These are phyloP conservation scores for Lycocerus yunnanus DNA, from an alignment of 2,888 invertebrate species.

Conservation along the genomic window DNA sequence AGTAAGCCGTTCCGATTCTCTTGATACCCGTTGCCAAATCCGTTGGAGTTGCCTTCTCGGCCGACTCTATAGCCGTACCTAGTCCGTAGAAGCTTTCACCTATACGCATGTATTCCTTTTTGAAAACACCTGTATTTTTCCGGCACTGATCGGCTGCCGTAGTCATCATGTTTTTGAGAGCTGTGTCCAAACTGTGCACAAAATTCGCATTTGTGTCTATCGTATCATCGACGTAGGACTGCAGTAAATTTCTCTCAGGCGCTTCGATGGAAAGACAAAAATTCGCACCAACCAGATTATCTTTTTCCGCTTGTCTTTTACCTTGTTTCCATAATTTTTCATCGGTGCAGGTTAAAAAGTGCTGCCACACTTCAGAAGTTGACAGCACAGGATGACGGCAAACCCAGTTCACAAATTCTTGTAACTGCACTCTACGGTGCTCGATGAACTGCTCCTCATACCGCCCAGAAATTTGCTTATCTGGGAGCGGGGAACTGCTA, in stretches of 20 bases:
- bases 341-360: constrained; percentile 96
- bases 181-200: constrained; percentile 83
- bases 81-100: constrained; percentile 85
- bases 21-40: constrained; percentile 76
- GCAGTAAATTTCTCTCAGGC: constrained; percentile 77
- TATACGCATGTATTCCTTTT: constrained; percentile 88
- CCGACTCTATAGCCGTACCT: constrained; percentile 81
- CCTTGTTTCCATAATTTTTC: constrained; percentile 98
- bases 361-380: constrained; percentile 91
- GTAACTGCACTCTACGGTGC: constrained; percentile 89
- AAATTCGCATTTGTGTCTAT: constrained; percentile 84
- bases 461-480: constrained; percentile 95
- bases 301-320: constrained; percentile 93
- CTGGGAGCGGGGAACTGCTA: constrained; percentile 97
- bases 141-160: constrained; percentile 86
- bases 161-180: constrained; percentile 80
- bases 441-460: constrained; percentile 98
- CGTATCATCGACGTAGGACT: constrained; percentile 77
- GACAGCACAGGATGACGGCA: constrained; percentile 95
- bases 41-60: constrained; percentile 70
- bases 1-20: constrained; percentile 86
- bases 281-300: constrained; percentile 86
- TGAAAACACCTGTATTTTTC: constrained; percentile 82
- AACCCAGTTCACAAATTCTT: constrained; percentile 96
- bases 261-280: constrained; percentile 89